Evolutionary conservation across 2,797 vertebrate genomes (phyloP).

Genomic region (Tympanoctomys barrerae): DNA sequence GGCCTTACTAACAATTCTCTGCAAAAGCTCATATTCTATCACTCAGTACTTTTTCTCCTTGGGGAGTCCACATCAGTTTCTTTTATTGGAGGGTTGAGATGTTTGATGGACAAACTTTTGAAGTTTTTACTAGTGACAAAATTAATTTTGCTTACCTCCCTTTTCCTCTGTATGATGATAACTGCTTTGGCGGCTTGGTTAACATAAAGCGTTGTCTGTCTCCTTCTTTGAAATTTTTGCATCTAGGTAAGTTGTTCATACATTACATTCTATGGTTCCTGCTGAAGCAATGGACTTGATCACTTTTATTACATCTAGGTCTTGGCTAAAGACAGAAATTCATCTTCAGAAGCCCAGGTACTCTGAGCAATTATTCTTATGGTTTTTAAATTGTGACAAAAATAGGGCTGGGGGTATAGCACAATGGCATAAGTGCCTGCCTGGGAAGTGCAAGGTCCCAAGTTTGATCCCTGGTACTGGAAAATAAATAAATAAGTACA

Average conservation of each 20-base stretch:
- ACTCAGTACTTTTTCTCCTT: not conserved
- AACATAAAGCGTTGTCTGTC: not conserved
- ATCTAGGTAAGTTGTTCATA: not conserved
- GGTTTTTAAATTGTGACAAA: not conserved
- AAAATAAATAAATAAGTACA: not conserved
- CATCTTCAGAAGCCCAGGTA: not conserved
- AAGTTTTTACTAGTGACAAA: not conserved
- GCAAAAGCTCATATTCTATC: not conserved
- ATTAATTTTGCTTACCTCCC: not conserved
- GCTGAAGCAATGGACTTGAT: not conserved
- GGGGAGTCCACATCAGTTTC: not conserved
- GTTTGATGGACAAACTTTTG: not conserved
- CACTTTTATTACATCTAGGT: conserved; percentile 1
- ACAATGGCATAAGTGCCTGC: too few species aligned
- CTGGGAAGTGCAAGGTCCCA: too few species aligned
- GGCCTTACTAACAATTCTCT: not conserved
- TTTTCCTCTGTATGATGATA: not conserved
- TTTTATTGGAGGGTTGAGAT: not conserved
- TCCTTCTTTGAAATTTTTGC: not conserved
- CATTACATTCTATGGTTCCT: not conserved
- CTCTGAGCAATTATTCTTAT: not conserved
- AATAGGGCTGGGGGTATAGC: too few species aligned
- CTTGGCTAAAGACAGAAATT: not conserved
- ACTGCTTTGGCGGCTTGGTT: not conserved
- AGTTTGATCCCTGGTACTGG: too few species aligned